A percentile compares a stretch with the other conserved stretches of the same genome.
phyloP scores from a whole-genome alignment of 2,888 invertebrate species.

The Escarpia spicata region DNA sequence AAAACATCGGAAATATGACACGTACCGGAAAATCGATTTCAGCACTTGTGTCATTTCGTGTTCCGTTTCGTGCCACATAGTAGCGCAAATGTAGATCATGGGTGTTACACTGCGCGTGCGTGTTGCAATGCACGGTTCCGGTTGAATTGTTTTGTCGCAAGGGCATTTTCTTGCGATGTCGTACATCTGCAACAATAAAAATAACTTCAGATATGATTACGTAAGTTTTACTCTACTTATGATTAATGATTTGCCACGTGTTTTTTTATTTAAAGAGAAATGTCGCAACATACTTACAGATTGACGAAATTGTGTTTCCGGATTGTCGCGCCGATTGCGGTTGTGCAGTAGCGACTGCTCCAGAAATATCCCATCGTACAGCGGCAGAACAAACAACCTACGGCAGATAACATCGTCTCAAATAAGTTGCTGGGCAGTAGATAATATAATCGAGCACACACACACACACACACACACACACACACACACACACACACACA shows the following conservation, averaged over 20 bases:
- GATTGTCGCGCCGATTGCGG: slow-evolving; percentile 86
- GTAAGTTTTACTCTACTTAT: neutral
- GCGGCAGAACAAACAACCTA: slow-evolving; percentile 84
- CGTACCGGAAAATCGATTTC: slow-evolving; percentile 75
- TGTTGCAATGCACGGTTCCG: neutral
- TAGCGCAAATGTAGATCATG: slow-evolving; percentile 91
- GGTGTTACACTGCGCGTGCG: slow-evolving; percentile 44
- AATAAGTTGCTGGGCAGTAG: neutral
- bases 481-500: too few species aligned
- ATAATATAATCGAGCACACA: neutral
- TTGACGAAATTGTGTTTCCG: neutral
- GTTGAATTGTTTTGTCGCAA: neutral
- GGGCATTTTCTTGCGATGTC: neutral
- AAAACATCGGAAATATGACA: neutral
- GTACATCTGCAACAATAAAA: neutral
- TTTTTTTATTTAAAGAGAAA: neutral
- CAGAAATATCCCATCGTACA: slow-evolving; percentile 90
- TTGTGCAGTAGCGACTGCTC: slow-evolving; percentile 96
- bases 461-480: too few species aligned
- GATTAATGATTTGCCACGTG: neutral
- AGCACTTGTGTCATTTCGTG: slow-evolving; percentile 93
- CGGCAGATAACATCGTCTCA: neutral
- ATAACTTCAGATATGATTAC: neutral
- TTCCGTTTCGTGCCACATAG: slow-evolving; percentile 99
- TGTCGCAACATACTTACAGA: neutral